Percentiles rank a stretch among this genome's conserved stretches.
Evolutionary conservation across 1,140 invertebrate genomes (phyloP).

Genomic region (Centruroides sculpturatus): DNA sequence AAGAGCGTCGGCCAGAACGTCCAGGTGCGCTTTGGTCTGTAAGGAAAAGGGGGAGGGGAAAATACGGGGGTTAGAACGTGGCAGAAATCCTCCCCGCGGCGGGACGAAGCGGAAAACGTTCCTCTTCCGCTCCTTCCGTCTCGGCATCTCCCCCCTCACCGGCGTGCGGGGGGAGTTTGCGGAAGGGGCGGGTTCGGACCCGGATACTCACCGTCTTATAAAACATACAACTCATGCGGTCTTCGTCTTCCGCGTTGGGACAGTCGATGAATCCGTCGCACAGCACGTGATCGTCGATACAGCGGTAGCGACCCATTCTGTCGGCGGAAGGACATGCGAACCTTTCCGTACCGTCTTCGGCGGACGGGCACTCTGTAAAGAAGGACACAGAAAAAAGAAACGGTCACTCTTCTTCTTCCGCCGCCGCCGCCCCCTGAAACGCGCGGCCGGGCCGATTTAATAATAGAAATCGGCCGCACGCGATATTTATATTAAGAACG

Average conservation of each 20-base stretch:
- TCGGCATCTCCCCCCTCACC: not conserved
- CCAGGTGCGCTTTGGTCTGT: constrained; percentile 86
- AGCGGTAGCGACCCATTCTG: constrained; percentile 73
- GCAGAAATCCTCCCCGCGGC: too few species aligned
- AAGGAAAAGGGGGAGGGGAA: constrained; percentile 31
- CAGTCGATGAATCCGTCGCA: constrained; percentile 92
- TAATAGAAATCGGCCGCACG: too few species aligned
- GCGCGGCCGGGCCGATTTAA: too few species aligned
- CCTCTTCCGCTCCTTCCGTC: not conserved
- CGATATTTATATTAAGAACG: too few species aligned
- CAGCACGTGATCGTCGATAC: constrained; percentile 88
- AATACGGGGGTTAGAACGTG: not conserved
- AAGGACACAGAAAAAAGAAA: constrained; percentile 15
- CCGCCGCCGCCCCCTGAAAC: too few species aligned
- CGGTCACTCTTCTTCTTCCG: too few species aligned
- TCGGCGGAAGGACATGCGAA: constrained; percentile 87
- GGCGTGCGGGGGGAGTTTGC: too few species aligned
- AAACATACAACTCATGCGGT: constrained; percentile 84
- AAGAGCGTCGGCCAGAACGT: constrained; percentile 80
- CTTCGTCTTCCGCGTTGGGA: constrained; percentile 81
- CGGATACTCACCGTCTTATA: constrained; percentile 72
- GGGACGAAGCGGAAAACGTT: constrained; percentile 20
- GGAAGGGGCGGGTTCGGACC: too few species aligned
- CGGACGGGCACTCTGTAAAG: constrained; percentile 73
- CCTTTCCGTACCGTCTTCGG: constrained; percentile 81